phyloP scores from a whole-genome alignment of 2,113 vertebrate genomes.

The Psammodynastes pulverulentus region DNA sequence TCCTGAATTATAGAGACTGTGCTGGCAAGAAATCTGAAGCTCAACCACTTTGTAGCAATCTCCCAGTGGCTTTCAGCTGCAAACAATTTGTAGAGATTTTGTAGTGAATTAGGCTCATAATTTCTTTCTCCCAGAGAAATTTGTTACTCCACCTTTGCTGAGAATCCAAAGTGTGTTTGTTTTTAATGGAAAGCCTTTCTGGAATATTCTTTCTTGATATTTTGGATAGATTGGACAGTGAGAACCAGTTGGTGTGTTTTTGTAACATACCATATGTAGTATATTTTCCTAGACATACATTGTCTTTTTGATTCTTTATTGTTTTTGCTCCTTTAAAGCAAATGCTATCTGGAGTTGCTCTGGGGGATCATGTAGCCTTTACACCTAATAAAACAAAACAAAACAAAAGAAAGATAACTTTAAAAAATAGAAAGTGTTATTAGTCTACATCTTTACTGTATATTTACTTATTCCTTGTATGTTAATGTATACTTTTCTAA shows the following conservation, averaged over 20 bases:
- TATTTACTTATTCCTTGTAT: neutral
- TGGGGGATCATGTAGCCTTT: neutral
- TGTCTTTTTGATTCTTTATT: neutral
- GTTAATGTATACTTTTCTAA: neutral
- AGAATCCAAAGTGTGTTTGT: neutral
- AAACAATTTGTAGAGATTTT: neutral
- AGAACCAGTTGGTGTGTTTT: neutral
- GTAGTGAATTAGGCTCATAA: neutral
- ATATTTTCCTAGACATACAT: neutral
- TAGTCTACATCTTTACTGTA: neutral
- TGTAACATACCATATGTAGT: neutral
- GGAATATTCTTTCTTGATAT: neutral
- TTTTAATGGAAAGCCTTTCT: neutral
- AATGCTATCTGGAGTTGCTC: neutral
- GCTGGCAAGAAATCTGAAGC: neutral
- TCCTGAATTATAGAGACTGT: neutral
- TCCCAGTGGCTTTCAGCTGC: neutral
- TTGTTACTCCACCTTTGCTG: neutral
- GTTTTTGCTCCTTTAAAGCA: neutral
- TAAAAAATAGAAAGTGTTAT: neutral
- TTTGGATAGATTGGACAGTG: neutral
- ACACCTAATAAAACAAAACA: neutral
- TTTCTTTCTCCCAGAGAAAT: neutral
- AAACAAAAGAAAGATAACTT: neutral
- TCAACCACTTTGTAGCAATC: neutral